A percentile compares a stretch with the other conserved stretches of the same genome.
Conservation (phyloP, 2,113 vertebrate genomes). For the Gavia stellata region DNA sequence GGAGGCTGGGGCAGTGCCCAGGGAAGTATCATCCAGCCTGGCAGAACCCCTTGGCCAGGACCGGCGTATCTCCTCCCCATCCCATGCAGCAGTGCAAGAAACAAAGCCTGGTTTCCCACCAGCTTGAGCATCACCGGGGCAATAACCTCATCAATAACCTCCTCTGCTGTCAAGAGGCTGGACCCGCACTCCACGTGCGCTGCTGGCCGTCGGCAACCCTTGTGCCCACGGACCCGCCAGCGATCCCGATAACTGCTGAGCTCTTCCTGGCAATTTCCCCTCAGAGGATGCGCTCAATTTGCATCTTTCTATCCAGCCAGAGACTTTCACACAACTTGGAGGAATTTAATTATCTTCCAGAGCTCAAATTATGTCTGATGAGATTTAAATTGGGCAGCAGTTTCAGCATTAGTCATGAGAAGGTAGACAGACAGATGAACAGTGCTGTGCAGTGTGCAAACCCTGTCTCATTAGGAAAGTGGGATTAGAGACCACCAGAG, state of each 20-base stretch:
- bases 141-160: not conserved
- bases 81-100: not conserved
- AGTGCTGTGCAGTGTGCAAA: not conserved
- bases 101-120: not conserved
- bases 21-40: not conserved
- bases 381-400: not conserved
- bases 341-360: not conserved
- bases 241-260: not conserved
- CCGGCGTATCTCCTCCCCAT: not conserved
- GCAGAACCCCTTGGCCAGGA: not conserved
- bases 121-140: not conserved
- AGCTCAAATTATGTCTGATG: not conserved
- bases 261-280: not conserved
- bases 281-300: not conserved
- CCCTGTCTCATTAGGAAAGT: not conserved
- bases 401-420: not conserved
- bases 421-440: not conserved
- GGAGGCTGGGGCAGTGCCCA: not conserved
- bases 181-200: fast-evolving
- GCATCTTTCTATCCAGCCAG: not conserved
- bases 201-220: not conserved
- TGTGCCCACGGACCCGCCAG: fast-evolving
- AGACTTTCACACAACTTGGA: not conserved
- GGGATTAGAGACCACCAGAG: not conserved
- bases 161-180: not conserved